phyloP scores from a whole-genome alignment of 2,113 vertebrate species.

The Lates calcarifer region DNA sequence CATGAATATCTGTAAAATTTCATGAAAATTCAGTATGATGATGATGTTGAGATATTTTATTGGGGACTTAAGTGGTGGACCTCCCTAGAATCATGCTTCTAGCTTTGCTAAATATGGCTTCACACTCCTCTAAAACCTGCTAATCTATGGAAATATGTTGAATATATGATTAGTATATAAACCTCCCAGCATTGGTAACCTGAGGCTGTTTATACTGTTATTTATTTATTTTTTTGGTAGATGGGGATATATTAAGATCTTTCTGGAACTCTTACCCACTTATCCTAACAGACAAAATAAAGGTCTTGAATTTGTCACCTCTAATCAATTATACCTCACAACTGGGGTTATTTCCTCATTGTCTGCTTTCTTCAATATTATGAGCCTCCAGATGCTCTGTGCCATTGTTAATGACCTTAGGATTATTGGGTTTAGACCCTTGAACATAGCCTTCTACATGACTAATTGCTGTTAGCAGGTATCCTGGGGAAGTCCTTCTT shows the following conservation, averaged over 20 bases:
- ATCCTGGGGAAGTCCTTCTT: conserved; percentile 1
- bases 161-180: neutral
- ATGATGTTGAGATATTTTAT: neutral
- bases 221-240: neutral
- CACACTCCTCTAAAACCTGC: too few relatives aligned
- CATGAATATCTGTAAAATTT: neutral
- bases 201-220: neutral
- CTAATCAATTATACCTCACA: conserved; percentile 13
- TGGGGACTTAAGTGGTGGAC: neutral
- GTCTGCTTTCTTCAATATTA: conserved; percentile 24
- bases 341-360: conserved; percentile 20
- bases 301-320: neutral
- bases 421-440: conserved; percentile 31
- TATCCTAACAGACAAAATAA: neutral
- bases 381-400: conserved; percentile 42
- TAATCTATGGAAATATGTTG: too few relatives aligned
- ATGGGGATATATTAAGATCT: neutral
- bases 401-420: conserved; percentile 32
- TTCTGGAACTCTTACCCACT: neutral
- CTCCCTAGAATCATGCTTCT: too few relatives aligned
- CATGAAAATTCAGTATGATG: neutral
- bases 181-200: too few relatives aligned
- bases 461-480: conserved; percentile 25
- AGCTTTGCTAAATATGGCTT: too few relatives aligned
- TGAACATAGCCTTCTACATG: conserved; percentile 10